Percentiles rank a stretch among this genome's conserved stretches.
Evolutionary conservation across 2,888 invertebrate species (phyloP).

Genomic region (Gari tellinella): DNA sequence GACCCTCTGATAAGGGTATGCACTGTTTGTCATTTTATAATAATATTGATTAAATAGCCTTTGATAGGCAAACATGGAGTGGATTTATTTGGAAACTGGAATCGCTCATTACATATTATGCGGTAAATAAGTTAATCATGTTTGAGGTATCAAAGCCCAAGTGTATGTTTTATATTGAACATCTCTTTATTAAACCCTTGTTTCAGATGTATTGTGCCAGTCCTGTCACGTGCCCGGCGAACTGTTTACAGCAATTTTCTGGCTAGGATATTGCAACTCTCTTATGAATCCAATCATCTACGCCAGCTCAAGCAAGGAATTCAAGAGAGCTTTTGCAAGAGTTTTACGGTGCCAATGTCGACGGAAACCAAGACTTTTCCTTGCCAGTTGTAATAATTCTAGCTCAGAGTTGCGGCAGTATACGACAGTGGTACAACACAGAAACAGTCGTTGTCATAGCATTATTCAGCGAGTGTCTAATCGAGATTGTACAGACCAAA

Average conservation of each 20-base stretch:
- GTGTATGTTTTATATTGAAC: too few species aligned
- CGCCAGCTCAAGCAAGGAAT: conserved; percentile 86
- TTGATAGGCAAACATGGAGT: too few species aligned
- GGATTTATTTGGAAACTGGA: too few species aligned
- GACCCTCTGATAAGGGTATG: too few species aligned
- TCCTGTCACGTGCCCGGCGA: conserved; percentile 85
- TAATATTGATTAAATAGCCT: too few species aligned
- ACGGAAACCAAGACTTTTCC: conserved; percentile 39
- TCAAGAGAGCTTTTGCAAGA: conserved; percentile 86
- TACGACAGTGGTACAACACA: not conserved
- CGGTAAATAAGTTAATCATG: too few species aligned
- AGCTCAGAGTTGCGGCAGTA: conserved; percentile 17
- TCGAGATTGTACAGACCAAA: not conserved
- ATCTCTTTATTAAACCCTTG: too few species aligned
- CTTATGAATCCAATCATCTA: conserved; percentile 89
- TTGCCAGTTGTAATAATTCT: conserved; percentile 7
- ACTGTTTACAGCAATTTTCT: conserved; percentile 88
- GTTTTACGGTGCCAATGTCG: conserved; percentile 83
- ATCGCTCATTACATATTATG: too few species aligned
- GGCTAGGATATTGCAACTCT: conserved; percentile 90
- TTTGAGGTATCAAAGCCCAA: too few species aligned
- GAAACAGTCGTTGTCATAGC: not conserved
- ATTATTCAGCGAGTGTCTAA: not conserved
- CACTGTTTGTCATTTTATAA: too few species aligned
- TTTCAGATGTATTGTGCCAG: conserved; percentile 85